A percentile compares a stretch with the other conserved stretches of the same genome.
Conservation (phyloP, 2,797 vertebrate species). For the Macropodus opercularis region DNA sequence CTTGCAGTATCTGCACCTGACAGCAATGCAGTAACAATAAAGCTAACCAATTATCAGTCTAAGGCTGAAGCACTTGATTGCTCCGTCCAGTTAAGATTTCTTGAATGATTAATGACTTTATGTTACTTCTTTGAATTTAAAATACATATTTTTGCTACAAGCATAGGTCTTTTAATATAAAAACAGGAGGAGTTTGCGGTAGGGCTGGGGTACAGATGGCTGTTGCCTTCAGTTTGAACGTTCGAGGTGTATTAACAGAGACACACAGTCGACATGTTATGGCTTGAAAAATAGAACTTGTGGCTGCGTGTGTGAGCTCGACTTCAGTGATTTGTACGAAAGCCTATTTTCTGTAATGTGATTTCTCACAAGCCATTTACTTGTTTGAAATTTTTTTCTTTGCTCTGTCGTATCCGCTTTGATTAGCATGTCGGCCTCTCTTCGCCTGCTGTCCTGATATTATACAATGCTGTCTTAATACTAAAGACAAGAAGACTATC, state of each 20-base stretch:
- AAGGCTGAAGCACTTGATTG: slow-evolving; percentile 13
- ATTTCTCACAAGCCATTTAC: not conserved
- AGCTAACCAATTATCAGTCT: slow-evolving; percentile 34
- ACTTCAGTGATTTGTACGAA: slow-evolving; percentile 2
- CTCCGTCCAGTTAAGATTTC: not conserved
- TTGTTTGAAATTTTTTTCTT: not conserved
- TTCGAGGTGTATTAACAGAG: not conserved
- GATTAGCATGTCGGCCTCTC: slow-evolving; percentile 4
- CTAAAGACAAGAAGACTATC: not conserved
- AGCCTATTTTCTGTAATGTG: not conserved
- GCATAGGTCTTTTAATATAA: not conserved
- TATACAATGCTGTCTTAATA: not conserved
- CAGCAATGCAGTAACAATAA: slow-evolving; percentile 30
- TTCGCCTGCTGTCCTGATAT: not conserved
- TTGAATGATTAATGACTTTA: not conserved
- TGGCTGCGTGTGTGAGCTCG: too few relatives aligned
- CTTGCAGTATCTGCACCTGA: not conserved
- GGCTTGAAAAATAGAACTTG: not conserved
- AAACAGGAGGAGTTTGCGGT: too few relatives aligned
- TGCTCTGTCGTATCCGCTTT: not conserved
- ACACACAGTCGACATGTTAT: not conserved
- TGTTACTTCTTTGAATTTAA: not conserved
- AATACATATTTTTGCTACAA: not conserved
- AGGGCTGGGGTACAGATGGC: too few relatives aligned
- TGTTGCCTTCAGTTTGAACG: too few relatives aligned